Conservation (phyloP, 2,113 vertebrate species). For the Lycocorax pyrrhopterus region DNA sequence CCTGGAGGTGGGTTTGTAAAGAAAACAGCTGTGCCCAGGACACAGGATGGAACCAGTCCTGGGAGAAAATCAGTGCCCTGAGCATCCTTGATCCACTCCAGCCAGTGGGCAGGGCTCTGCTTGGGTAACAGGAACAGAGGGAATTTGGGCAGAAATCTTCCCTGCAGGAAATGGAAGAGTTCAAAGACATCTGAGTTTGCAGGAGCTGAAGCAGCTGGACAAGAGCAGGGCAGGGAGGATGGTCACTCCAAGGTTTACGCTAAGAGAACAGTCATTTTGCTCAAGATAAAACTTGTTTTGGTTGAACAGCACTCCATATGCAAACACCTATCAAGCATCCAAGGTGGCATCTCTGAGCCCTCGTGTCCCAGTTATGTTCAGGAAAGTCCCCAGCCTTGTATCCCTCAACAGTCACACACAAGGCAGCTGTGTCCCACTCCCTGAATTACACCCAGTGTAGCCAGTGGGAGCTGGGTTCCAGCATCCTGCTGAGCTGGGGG, state of each 20-base stretch:
- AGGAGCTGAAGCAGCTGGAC: not conserved
- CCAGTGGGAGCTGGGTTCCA: not conserved
- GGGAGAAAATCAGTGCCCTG: not conserved
- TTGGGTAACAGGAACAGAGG: not conserved
- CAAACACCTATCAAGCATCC: fast-evolving
- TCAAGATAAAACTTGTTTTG: not conserved
- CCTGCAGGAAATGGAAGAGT: not conserved
- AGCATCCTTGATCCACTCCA: not conserved
- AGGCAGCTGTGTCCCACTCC: not conserved
- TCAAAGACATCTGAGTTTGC: not conserved
- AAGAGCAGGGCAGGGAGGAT: not conserved
- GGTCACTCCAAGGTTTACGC: not conserved
- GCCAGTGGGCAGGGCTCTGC: not conserved
- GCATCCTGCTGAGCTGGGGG: not conserved
- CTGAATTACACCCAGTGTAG: not conserved
- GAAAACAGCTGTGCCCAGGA: not conserved
- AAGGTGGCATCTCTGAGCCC: not conserved
- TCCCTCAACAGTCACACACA: not conserved
- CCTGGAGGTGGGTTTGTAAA: not conserved
- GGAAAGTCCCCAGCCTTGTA: not conserved
- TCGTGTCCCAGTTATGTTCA: fast-evolving
- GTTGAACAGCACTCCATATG: not conserved
- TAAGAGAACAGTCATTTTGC: not conserved
- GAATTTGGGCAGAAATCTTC: not conserved
- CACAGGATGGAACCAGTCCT: not conserved